Evolutionary conservation across 1,140 invertebrate genomes (phyloP).

Genomic region (Halyomorpha halys): DNA sequence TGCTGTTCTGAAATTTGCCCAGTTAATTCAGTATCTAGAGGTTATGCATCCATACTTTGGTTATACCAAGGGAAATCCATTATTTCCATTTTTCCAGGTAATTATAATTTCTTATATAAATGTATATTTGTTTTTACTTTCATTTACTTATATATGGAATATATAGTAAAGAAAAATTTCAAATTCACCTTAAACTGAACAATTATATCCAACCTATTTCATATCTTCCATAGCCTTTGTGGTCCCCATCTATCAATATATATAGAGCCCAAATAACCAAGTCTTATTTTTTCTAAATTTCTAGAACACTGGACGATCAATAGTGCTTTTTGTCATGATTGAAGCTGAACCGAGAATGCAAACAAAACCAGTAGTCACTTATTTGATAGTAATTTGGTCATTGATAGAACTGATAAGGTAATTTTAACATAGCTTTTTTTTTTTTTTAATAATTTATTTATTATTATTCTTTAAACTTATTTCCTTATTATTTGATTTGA

Average conservation of each 20-base stretch:
- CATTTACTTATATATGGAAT: too few relatives aligned
- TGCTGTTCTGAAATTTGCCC: slow-evolving; percentile 66
- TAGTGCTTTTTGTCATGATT: slow-evolving; percentile 75
- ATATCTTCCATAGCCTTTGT: too few relatives aligned
- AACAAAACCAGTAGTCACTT: slow-evolving; percentile 74
- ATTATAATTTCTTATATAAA: too few relatives aligned
- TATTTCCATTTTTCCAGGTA: slow-evolving; percentile 46
- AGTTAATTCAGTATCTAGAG: slow-evolving; percentile 74
- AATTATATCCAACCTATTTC: too few relatives aligned
- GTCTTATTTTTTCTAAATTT: slow-evolving; percentile 41
- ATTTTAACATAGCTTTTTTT: slow-evolving; percentile 30
- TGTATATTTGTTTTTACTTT: too few relatives aligned
- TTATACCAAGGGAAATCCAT: slow-evolving; percentile 62
- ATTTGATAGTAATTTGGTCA: slow-evolving; percentile 73
- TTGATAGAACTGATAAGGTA: slow-evolving; percentile 70
- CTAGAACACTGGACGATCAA: slow-evolving; percentile 63
- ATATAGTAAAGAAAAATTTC: too few relatives aligned
- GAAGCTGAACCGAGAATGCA: slow-evolving; percentile 77
- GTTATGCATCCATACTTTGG: slow-evolving; percentile 81
- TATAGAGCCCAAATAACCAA: too few relatives aligned
- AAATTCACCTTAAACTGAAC: too few relatives aligned
- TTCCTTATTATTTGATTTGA: background rate
- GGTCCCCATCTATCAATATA: too few relatives aligned
- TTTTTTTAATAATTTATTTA: too few relatives aligned
- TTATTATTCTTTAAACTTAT: too few relatives aligned